These are phyloP conservation scores for Melanerpes aurifrons DNA, from an alignment of 2,113 vertebrate genomes.

Conservation along the genomic window DNA sequence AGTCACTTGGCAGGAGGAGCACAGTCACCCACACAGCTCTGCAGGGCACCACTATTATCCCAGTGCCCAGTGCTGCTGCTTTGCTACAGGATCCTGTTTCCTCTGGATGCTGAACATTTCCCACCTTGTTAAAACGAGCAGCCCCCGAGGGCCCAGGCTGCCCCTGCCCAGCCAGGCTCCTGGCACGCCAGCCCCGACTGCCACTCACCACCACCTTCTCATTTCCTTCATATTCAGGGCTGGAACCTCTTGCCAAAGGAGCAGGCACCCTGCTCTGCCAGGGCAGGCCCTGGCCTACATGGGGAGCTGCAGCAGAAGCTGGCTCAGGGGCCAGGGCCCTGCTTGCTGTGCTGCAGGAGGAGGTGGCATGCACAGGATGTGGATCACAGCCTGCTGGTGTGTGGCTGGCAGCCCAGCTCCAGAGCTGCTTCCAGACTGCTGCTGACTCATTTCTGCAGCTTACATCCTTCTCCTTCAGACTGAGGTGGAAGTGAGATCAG, in stretches of 20 bases:
- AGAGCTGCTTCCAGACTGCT: not conserved
- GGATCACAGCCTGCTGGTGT: not conserved
- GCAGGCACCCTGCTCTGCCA: not conserved
- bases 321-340: not conserved
- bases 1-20: constrained; percentile 2
- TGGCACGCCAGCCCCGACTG: constrained; percentile 7
- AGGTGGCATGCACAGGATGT: not conserved
- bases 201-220: not conserved
- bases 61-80: not conserved
- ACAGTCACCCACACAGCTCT: not conserved
- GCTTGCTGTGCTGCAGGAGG: not conserved
- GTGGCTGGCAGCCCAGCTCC: not conserved
- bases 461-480: not conserved
- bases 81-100: not conserved
- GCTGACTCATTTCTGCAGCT: constrained; percentile 1
- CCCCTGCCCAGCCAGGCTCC: not conserved
- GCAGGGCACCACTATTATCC: not conserved
- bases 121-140: constrained; percentile 39
- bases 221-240: not conserved
- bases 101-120: constrained; percentile 30
- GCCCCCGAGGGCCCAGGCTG: not conserved
- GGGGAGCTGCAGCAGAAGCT: not conserved
- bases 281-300: not conserved
- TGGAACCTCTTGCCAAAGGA: not conserved
- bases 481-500: not conserved